Evolutionary conservation across 2,888 invertebrate genomes (phyloP), one percentile per base, ranked within the genome.

Genomic region (Thysanoteuthis rhombus): DNA sequence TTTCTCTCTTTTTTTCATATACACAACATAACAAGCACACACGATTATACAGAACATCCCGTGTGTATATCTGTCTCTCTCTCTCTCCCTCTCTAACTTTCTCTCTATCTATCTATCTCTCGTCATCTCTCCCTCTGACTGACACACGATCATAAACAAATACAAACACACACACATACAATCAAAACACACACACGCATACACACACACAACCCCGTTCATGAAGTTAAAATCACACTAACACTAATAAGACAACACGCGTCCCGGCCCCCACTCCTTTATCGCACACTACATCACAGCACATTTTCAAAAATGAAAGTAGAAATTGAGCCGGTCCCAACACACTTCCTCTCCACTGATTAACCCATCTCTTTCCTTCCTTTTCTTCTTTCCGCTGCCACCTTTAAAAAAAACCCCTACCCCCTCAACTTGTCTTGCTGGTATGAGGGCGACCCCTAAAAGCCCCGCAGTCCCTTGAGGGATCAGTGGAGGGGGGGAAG

Each of bases 271-370:
- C n/a, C 16, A 16, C 12, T 10, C 58, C 32, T 28, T 22, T 58
- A 3, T 28, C 8, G 25, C 8, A 75, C 75, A 12, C 75, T 16
- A 75, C 75, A 75, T 75, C 75, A 75, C n/a, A 75, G 75, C n/a
- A 75, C 75, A 75, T n/a, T 75, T 75, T 75, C 75, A 75, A 75
- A 75, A 75, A n/a, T 75, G 75, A 75, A 75, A 75, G 75, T 75
- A 75, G 75, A 75, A 19, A 75, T 12, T 4, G 12, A 75, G 10
- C 75, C n/a, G n/a, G n/a, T n/a, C n/a, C n/a, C 75, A n/a, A n/a
- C 75, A 3, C 16, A n/a, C 16, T n/a, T 75, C n/a, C 75, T n/a
- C n/a, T n/a, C n/a, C n/a, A 75, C 32, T 75, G n/a, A 75, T 75
- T 75, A 75, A 75, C 75, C 75, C 75, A 75, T n/a, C 10, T n/a